Percentiles rank a stretch among this genome's conserved stretches.
These are phyloP conservation scores for Latrodectus geometricus DNA, from an alignment of 1,140 invertebrate species.

Conservation along the genomic window DNA sequence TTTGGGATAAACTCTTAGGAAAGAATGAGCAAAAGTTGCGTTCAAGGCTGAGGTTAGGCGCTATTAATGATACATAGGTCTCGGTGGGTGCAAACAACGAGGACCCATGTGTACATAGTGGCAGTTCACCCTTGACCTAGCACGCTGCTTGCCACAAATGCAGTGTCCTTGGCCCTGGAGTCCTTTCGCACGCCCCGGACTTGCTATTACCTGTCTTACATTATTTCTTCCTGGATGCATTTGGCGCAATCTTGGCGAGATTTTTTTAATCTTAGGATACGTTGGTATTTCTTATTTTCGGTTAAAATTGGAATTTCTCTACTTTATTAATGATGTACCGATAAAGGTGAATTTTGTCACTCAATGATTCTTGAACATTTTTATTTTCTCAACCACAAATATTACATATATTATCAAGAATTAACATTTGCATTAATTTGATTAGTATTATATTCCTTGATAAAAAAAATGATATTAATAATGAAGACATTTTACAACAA, in stretches of 20 bases:
- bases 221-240: slow-evolving; percentile 39
- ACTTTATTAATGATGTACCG: too few species aligned
- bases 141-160: slow-evolving; percentile 9
- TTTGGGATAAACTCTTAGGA: too few species aligned
- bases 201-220: slow-evolving; percentile 49
- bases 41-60: not conserved
- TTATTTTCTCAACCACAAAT: too few species aligned
- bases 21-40: slow-evolving; percentile 24
- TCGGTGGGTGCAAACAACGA: slow-evolving; percentile 49
- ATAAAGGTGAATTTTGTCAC: too few species aligned
- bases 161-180: slow-evolving; percentile 56
- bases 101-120: slow-evolving; percentile 57
- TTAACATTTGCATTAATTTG: too few species aligned
- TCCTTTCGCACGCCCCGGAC: slow-evolving; percentile 60
- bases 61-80: slow-evolving; percentile 40
- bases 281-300: not conserved
- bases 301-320: too few species aligned
- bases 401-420: too few species aligned
- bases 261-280: slow-evolving; percentile 8
- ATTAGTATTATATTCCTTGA: too few species aligned
- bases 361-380: too few species aligned
- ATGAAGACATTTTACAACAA: too few species aligned
- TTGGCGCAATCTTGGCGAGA: slow-evolving; percentile 31
- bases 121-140: slow-evolving; percentile 55
- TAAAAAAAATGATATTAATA: too few species aligned